phyloP scores from a whole-genome alignment of 2,113 vertebrate genomes.

The Semicossyphus pulcher region DNA sequence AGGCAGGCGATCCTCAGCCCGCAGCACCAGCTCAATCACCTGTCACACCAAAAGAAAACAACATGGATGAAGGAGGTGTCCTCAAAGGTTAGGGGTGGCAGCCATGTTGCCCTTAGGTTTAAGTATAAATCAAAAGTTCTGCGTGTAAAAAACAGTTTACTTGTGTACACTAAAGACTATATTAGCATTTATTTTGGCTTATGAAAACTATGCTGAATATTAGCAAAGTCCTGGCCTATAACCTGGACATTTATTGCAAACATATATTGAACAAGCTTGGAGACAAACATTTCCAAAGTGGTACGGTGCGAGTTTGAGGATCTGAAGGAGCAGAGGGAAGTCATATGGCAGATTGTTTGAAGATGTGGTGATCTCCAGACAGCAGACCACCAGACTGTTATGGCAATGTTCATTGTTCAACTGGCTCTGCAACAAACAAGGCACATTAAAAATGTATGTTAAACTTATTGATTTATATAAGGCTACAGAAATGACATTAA shows the following conservation, averaged over 20 bases:
- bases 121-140: too few relatives aligned
- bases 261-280: neutral
- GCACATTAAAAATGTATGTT: too few relatives aligned
- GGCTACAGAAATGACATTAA: too few relatives aligned
- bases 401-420: constrained; percentile 88
- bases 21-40: constrained; percentile 89
- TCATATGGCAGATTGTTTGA: constrained; percentile 81
- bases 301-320: constrained; percentile 88
- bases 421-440: constrained; percentile 54
- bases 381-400: constrained; percentile 87
- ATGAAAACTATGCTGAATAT: too few relatives aligned
- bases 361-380: constrained; percentile 87
- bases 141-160: too few relatives aligned
- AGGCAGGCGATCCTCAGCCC: constrained; percentile 85
- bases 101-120: too few relatives aligned
- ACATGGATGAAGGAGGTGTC: neutral
- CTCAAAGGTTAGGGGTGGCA: neutral
- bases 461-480: too few relatives aligned
- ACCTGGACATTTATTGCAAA: neutral
- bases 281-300: constrained; percentile 89
- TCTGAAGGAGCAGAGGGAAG: constrained; percentile 83
- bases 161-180: too few relatives aligned
- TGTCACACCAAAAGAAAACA: constrained; percentile 51
- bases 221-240: too few relatives aligned
- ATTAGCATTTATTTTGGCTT: too few relatives aligned